phyloP scores from a whole-genome alignment of 2,888 invertebrate species.

The Exocentrus adspersus region DNA sequence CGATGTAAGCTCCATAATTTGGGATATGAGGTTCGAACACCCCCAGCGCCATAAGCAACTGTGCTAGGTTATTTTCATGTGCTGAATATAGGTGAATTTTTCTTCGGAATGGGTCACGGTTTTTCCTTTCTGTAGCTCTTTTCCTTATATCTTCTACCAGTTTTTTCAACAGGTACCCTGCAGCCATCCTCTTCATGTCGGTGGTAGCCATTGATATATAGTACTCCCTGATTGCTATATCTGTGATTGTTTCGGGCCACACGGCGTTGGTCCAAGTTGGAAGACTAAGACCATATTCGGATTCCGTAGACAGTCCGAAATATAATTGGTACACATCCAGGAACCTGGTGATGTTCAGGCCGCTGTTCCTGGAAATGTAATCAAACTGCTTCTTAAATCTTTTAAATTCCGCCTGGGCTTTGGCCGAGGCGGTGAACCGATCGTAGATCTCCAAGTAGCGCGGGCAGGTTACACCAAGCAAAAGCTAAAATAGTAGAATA shows the following conservation, averaged over 20 bases:
- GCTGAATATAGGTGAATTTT: slow-evolving; percentile 61
- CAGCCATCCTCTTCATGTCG: slow-evolving; percentile 47
- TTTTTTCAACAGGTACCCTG: slow-evolving; percentile 46
- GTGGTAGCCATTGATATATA: slow-evolving; percentile 49
- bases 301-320: slow-evolving; percentile 71
- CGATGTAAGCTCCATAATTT: slow-evolving; percentile 42
- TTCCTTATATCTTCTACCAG: slow-evolving; percentile 39
- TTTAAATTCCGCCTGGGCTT: slow-evolving; percentile 62
- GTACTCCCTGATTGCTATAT: slow-evolving; percentile 49
- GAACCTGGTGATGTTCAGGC: slow-evolving; percentile 65
- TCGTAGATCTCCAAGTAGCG: slow-evolving; percentile 43
- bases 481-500: slow-evolving; percentile 23
- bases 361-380: slow-evolving; percentile 65
- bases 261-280: slow-evolving; percentile 61
- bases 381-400: slow-evolving; percentile 64
- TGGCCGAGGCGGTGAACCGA: slow-evolving; percentile 37
- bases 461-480: slow-evolving; percentile 43
- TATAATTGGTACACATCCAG: slow-evolving; percentile 71
- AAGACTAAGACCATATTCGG: slow-evolving; percentile 59
- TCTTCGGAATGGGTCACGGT: slow-evolving; percentile 19
- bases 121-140: slow-evolving; percentile 36
- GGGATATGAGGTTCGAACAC: slow-evolving; percentile 61
- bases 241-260: slow-evolving; percentile 54
- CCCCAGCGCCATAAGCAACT: slow-evolving; percentile 62
- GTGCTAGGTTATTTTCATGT: slow-evolving; percentile 67